Evolutionary conservation across 2,113 vertebrate genomes (phyloP).

Genomic region (Oplegnathus fasciatus): DNA sequence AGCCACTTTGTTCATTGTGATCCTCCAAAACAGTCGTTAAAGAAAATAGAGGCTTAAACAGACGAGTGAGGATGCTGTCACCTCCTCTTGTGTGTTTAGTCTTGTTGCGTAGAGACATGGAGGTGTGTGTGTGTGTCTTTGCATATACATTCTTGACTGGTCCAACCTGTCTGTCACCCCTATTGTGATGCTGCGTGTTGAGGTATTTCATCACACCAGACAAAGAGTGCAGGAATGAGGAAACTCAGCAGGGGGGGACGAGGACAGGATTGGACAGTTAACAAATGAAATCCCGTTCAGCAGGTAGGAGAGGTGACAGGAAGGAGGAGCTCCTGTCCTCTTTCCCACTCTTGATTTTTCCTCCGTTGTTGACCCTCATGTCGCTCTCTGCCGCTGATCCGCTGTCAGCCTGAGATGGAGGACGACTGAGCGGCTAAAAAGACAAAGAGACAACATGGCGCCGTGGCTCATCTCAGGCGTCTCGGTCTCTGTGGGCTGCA

Average conservation of each 20-base stretch:
- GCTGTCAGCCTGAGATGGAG: constrained; percentile 23
- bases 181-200: constrained; percentile 61
- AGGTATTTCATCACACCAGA: constrained; percentile 50
- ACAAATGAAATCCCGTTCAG: constrained; percentile 63
- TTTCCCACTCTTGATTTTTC: neutral
- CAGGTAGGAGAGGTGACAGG: constrained; percentile 33
- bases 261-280: constrained; percentile 39
- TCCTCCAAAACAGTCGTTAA: constrained; percentile 39
- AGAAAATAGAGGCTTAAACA: constrained; percentile 10
- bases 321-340: constrained; percentile 22
- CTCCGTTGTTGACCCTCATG: constrained; percentile 4
- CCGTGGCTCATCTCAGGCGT: neutral
- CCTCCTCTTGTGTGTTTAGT: constrained; percentile 26
- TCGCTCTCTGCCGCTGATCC: constrained; percentile 5
- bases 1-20: constrained; percentile 42
- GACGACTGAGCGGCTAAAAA: neutral
- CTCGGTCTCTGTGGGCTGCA: constrained; percentile 19
- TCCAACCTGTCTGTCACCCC: constrained; percentile 70
- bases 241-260: constrained; percentile 64
- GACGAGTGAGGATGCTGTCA: constrained; percentile 34
- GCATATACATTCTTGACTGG: constrained; percentile 52
- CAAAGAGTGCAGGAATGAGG: constrained; percentile 80
- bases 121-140: constrained; percentile 3
- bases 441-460: constrained; percentile 23
- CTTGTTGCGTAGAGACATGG: constrained; percentile 6